Evolutionary conservation across 2,888 invertebrate species (phyloP).

Genomic region (Lithophane socia): DNA sequence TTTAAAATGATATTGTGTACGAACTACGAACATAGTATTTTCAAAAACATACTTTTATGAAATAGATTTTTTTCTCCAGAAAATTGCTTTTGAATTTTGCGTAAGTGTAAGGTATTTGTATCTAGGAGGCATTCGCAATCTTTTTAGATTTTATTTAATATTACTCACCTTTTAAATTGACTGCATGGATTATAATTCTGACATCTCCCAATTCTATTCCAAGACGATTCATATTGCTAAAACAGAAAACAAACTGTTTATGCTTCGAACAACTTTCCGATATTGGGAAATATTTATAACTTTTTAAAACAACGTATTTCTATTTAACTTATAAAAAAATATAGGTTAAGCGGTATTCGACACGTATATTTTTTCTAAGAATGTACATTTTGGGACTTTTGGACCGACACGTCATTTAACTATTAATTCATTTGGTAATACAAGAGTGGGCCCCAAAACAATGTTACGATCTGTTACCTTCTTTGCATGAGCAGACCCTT

Average conservation of each 20-base stretch:
- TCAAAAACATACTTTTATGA: background rate
- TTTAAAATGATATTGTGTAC: background rate
- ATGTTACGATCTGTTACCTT: background rate
- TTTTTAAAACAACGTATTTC: background rate
- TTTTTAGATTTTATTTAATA: background rate
- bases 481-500: background rate
- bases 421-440: background rate
- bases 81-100: background rate
- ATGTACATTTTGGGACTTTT: background rate
- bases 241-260: conserved; percentile 70
- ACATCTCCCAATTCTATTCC: conserved; percentile 95
- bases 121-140: no score
- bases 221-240: conserved; percentile 92
- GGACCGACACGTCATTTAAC: background rate
- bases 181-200: conserved; percentile 92
- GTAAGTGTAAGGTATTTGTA: background rate
- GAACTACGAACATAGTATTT: background rate
- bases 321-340: background rate
- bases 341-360: background rate
- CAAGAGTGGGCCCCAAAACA: background rate
- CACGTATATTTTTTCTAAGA: background rate
- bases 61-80: background rate
- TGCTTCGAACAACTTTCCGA: background rate
- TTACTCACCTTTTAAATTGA: conserved; percentile 92
- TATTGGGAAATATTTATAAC: background rate